Conservation (phyloP, 1,140 invertebrate species). For the Drosophila sp. region DNA sequence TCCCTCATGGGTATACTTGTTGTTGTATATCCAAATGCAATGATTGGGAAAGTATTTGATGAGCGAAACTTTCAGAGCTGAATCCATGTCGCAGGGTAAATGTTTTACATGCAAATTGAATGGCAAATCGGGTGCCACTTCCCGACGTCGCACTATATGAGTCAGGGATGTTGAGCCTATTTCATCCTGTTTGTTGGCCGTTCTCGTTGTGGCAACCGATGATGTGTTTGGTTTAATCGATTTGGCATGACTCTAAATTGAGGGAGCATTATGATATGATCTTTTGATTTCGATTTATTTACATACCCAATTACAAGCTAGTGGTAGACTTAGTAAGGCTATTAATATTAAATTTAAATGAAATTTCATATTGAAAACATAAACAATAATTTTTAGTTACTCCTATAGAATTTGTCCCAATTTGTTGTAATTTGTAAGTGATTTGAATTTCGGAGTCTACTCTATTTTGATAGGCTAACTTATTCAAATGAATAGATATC, state of each 20-base stretch:
- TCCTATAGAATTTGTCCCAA: not conserved
- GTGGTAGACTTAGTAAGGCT: not conserved
- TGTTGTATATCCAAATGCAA: constrained; percentile 21
- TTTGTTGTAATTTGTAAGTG: not conserved
- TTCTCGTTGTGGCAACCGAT: not conserved
- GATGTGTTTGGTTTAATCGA: not conserved
- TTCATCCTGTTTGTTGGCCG: not conserved
- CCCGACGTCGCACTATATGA: constrained; percentile 2
- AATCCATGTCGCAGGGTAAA: constrained; percentile 22
- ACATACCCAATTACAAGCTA: not conserved
- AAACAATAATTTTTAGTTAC: not conserved
- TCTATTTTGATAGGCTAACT: not conserved
- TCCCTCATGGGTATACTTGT: constrained; percentile 1
- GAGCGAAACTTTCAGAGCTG: not conserved
- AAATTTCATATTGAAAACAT: constrained; percentile 2
- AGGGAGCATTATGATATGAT: not conserved
- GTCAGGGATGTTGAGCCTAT: not conserved
- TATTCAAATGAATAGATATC: constrained; percentile 30
- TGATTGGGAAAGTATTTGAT: constrained; percentile 11
- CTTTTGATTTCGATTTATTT: not conserved
- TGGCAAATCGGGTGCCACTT: not conserved
- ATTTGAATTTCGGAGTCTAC: not conserved
- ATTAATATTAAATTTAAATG: constrained; percentile 3
- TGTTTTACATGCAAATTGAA: constrained; percentile 6
- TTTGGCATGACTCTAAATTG: not conserved